Base-by-base conservation (phyloP, 1,140 invertebrate species). In the Lethrus apterus region DNA sequence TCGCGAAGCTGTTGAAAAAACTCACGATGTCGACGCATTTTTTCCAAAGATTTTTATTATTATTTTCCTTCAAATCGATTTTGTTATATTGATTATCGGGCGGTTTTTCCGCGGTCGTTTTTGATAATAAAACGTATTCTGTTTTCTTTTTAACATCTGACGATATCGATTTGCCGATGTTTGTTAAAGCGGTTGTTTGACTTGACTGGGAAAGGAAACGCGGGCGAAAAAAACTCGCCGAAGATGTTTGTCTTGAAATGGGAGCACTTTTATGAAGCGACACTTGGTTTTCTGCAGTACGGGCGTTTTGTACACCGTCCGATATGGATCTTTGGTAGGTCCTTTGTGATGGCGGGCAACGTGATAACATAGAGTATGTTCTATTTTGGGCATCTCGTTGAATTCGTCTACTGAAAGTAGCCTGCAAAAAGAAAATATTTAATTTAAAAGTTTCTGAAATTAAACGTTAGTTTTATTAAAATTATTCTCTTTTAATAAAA, bases 171-270 rank as follows among this genome's bases (percentile, higher is more conserved):
- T 64, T 63, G 18, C 64, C 66, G 15, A 69, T 52, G 8, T 65
- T 66, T 15, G 68, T 64, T 36, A 70, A 55, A 21, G 67, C 19
- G 0, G 67, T 73, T 14, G 65, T 55, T 48, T 71, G 72, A 17
- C 64, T 66, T 19, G 65, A 62, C 18, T 62, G 58, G 4, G 65
- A 64, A 4, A 59, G 57, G 8, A 62, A 60, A 11, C 63, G 59
- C 0, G 59, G 21, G 18, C 46, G 55, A 32, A 44, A 44, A 15
- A 17, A 17, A 14, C 20, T 41, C 14, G 33, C 35, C 17, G 11
- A 5, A 23, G 33, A 34, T 13, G 32, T n/a, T 21, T 45, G 30
- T 51, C 41, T 42, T 17, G 44, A 46, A 26, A 14, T 29, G 10
- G 38, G 38, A 1, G 38, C 38, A 14, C 38, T 41, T 29, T 19